These are phyloP conservation scores for Scolopax bukidnonensis DNA, from an alignment of 2,797 vertebrate species.

Conservation along the genomic window DNA sequence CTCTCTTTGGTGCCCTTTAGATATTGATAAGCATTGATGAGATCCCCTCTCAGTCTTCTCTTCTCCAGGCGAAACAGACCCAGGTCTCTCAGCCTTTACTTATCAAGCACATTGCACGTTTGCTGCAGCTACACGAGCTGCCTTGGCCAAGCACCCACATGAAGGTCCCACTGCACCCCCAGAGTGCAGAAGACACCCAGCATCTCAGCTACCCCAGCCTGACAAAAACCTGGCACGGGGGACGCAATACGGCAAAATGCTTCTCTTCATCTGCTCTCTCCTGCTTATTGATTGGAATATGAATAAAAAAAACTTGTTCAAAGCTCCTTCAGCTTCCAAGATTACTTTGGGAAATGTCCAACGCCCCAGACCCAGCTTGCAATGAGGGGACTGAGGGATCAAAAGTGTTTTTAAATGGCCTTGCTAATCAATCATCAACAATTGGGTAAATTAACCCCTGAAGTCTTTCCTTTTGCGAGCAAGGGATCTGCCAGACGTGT, in stretches of 20 bases:
- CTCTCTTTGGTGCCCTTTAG: too few relatives aligned
- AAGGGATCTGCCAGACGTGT: constrained; percentile 3
- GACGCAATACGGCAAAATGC: neutral
- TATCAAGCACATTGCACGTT: neutral
- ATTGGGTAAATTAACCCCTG: constrained; percentile 57
- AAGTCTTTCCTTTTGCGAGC: constrained; percentile 1
- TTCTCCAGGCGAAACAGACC: neutral
- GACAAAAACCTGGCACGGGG: neutral
- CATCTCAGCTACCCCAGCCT: neutral
- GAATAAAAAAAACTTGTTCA: constrained; percentile 36
- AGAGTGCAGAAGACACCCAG: neutral
- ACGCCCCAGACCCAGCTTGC: neutral
- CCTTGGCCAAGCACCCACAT: neutral
- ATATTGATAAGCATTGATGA: too few relatives aligned
- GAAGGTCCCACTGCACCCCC: neutral
- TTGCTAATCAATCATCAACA: constrained; percentile 57
- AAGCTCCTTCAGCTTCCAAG: neutral
- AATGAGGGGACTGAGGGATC: constrained; percentile 25
- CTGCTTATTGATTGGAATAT: constrained; percentile 6
- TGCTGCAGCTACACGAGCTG: neutral
- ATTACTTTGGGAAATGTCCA: constrained; percentile 30
- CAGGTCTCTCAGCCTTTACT: neutral
- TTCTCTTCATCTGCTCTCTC: neutral
- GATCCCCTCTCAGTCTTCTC: neutral
- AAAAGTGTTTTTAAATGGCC: constrained; percentile 56